These are phyloP conservation scores for Hemitrygon akajei DNA, from an alignment of 2,797 vertebrate genomes.

Conservation along the genomic window DNA sequence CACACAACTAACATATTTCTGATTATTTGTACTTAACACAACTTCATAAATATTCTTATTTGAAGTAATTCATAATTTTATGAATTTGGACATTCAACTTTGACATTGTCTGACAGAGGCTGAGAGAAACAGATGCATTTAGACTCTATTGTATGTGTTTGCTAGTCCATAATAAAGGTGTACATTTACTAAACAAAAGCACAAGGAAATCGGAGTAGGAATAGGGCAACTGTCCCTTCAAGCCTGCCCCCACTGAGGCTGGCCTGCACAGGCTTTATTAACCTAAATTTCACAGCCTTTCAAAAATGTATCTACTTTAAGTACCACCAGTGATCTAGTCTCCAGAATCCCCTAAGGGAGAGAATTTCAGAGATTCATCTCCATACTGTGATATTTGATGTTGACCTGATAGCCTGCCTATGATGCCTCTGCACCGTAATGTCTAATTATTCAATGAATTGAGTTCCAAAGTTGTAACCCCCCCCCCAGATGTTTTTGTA, in stretches of 20 bases:
- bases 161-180: neutral
- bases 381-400: neutral
- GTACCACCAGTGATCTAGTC: too few species aligned
- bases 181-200: too few species aligned
- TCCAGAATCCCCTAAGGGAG: too few species aligned
- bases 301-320: too few species aligned
- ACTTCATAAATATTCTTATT: neutral
- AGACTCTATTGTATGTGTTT: neutral
- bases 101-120: neutral
- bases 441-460: neutral
- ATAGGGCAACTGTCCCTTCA: neutral
- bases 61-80: neutral
- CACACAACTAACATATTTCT: too few species aligned
- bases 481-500: neutral
- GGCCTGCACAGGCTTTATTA: too few species aligned
- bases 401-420: neutral
- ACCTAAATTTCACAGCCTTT: too few species aligned
- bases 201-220: too few species aligned
- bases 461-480: neutral
- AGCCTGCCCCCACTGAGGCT: too few species aligned
- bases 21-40: too few species aligned
- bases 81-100: neutral
- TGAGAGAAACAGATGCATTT: neutral
- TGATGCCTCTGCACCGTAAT: neutral
- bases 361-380: too few species aligned